Base-by-base conservation (phyloP, 2,888 invertebrate genomes). In the Volucella inflata region DNA sequence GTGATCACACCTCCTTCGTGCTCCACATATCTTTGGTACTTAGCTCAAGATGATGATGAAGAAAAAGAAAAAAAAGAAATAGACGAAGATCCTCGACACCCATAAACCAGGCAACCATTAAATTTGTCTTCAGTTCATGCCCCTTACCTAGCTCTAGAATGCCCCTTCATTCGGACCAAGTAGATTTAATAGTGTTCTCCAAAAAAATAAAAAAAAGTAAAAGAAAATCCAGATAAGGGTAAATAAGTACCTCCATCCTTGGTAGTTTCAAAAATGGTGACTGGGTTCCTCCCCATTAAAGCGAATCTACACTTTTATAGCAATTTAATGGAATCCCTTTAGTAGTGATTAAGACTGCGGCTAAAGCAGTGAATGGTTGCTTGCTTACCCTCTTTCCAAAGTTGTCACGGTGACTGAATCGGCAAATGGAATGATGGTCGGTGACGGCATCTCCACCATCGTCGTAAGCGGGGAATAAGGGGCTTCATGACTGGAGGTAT, bases 261-360 rank as follows among this genome's bases (percentile, higher is more conserved):
- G 30, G 14, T 14, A 4, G n/a, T n/a, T 30, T 16, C 57, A 16
- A 14, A 21, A 21, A 17, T 40, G 75, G 42, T 17, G 75, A 75
- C 62, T 42, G 53, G 46, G 14, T 65, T 81, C 17, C 21, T 46
- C 10, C 16, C 21, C 64, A 59, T 76, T 81, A 46, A 76, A 55
- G 42, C 65, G 44, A 46, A 70, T 64, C 51, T 60, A 10, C 44
- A 64, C 30, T 77, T 76, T 82, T 76, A 71, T 51, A 42, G 68
- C 50, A 68, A 67, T 68, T 64, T 74, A 80, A 51, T 55, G 53
- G 75, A 64, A 75, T 65, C 65, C 59, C 59, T 42, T 71, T 65
- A 68, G 76, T 76, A 68, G 60, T 68, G 76, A 76, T 76, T 76
- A 76, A 68, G 76, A 76, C 76, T 51, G 50, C 17, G 50, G 76